Evolutionary conservation across 2,797 vertebrate species (phyloP).

Genomic region (Eleutherodactylus coqui): DNA sequence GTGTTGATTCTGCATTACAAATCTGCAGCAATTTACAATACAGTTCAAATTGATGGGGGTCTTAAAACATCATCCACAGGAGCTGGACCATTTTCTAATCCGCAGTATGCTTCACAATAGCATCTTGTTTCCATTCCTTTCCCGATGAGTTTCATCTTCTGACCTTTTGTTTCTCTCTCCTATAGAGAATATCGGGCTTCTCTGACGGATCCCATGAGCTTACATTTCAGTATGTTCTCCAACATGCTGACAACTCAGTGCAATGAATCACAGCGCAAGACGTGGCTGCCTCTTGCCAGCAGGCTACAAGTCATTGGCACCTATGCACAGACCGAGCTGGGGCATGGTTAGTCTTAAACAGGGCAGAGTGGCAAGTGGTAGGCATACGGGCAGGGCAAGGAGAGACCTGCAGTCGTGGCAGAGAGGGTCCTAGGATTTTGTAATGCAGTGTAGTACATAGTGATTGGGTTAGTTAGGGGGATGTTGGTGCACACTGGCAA

Average conservation of each 20-base stretch:
- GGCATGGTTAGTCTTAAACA: conserved; percentile 90
- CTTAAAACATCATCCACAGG: too few relatives aligned
- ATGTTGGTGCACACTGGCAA: background rate
- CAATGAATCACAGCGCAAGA: conserved; percentile 84
- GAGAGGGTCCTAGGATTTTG: background rate
- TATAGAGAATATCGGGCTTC: conserved; percentile 72
- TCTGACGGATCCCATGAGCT: conserved; percentile 78
- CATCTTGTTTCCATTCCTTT: background rate
- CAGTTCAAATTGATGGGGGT: too few relatives aligned
- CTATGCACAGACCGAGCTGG: conserved; percentile 95
- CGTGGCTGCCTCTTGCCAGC: conserved; percentile 83
- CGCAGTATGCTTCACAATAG: too few relatives aligned
- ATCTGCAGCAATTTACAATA: too few relatives aligned
- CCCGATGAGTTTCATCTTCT: background rate
- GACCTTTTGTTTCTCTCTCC: conserved; percentile 67
- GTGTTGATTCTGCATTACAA: too few relatives aligned
- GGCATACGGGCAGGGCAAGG: background rate
- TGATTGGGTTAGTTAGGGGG: background rate
- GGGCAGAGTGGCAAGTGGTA: conserved; percentile 58
- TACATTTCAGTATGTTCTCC: conserved; percentile 91
- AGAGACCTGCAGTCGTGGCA: conserved; percentile 30
- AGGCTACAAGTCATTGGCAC: conserved; percentile 86
- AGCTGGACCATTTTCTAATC: too few relatives aligned
- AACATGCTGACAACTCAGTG: conserved; percentile 85
- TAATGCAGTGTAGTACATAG: background rate